Percentiles rank a stretch among this genome's conserved stretches.
Conservation (phyloP, 2,113 vertebrate species). For the Thinocorus orbignyianus region DNA sequence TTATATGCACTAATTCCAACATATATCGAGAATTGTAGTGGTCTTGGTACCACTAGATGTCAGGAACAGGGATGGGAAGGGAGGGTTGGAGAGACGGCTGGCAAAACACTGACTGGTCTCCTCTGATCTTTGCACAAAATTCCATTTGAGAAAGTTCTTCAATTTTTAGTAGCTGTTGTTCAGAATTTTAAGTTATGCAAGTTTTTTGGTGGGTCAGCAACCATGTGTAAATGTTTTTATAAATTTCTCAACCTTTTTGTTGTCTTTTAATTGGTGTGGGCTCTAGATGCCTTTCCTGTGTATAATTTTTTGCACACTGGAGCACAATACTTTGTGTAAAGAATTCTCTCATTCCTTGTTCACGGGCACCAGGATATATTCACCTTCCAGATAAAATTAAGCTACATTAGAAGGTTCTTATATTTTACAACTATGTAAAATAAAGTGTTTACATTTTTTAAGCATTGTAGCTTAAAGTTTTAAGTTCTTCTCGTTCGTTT, state of each 20-base stretch:
- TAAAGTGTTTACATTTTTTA: constrained; percentile 85
- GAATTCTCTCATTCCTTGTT: constrained; percentile 78
- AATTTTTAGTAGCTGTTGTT: constrained; percentile 66
- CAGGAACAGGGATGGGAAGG: background rate
- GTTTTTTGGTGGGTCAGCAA: constrained; percentile 74
- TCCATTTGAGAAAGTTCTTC: constrained; percentile 48
- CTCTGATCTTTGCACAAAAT: constrained; percentile 68
- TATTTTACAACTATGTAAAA: constrained; percentile 81
- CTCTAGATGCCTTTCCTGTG: constrained; percentile 72
- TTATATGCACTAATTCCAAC: constrained; percentile 53
- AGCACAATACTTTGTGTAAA: constrained; percentile 81
- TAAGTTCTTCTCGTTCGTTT: constrained; percentile 70
- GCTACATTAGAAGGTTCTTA: constrained; percentile 75
- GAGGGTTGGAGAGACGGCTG: constrained; percentile 16
- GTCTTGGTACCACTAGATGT: constrained; percentile 56
- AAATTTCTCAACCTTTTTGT: constrained; percentile 74
- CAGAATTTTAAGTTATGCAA: constrained; percentile 65
- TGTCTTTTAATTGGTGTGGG: constrained; percentile 74
- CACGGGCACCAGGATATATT: constrained; percentile 73
- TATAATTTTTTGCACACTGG: constrained; percentile 77
- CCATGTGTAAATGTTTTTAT: constrained; percentile 77
- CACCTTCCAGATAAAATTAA: constrained; percentile 70
- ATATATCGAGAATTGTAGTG: constrained; percentile 28
- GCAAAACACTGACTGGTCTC: background rate
- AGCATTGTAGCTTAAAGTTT: constrained; percentile 79